Conservation (phyloP, 2,797 vertebrate species). For the Sebastiscus albofasciatus region DNA sequence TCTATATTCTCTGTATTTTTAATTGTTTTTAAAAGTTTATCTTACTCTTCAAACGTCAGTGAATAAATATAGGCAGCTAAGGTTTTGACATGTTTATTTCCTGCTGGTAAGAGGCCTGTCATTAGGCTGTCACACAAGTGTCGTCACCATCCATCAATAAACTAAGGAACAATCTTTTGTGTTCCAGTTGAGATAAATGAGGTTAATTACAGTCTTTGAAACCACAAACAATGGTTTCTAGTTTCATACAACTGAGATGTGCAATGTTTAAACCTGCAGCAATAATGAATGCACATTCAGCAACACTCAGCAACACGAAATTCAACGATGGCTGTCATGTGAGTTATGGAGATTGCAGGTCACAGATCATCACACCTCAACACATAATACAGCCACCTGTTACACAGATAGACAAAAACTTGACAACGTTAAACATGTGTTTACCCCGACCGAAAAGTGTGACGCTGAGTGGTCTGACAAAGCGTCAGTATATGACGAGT, state of each 20-base stretch:
- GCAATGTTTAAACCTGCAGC: background rate
- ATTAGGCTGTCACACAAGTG: constrained; percentile 27
- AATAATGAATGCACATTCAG: background rate
- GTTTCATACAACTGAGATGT: background rate
- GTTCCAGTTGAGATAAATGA: background rate
- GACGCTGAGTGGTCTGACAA: no score
- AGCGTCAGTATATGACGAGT: no score
- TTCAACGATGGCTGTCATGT: background rate
- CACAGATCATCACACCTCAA: background rate
- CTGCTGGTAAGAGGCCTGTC: constrained; percentile 4
- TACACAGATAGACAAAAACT: no score
- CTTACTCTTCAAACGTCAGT: background rate
- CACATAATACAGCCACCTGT: background rate
- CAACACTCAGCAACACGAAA: background rate
- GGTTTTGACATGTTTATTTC: constrained; percentile 14
- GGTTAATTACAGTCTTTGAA: background rate
- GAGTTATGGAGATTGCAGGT: background rate
- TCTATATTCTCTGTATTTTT: background rate
- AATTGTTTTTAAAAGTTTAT: background rate
- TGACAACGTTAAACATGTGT: no score
- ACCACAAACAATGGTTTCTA: background rate
- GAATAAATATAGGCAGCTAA: background rate
- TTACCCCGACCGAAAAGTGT: no score
- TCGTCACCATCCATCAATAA: background rate
- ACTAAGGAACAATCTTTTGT: background rate